These are phyloP conservation scores for Murina feae DNA, from an alignment of 2,113 vertebrate genomes.

Conservation along the genomic window DNA sequence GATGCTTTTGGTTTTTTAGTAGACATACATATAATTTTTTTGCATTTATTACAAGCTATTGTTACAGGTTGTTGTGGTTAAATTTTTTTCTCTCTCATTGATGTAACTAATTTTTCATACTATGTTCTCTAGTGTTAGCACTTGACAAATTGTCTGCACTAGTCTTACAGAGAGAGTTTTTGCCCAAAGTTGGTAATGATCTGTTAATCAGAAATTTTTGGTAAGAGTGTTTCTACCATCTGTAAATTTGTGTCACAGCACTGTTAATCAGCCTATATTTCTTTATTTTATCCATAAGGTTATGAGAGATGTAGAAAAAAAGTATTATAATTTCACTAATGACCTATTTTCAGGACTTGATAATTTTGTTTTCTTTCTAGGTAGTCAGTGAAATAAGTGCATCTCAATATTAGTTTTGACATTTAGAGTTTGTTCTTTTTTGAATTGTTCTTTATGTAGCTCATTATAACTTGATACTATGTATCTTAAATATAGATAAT, in stretches of 20 bases:
- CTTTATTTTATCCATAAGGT: neutral
- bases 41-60: neutral
- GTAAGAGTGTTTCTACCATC: neutral
- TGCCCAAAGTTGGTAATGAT: neutral
- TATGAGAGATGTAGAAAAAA: neutral
- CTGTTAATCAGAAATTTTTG: neutral
- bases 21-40: neutral
- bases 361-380: neutral
- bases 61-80: neutral
- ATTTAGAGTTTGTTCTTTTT: neutral
- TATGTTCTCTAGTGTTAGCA: neutral
- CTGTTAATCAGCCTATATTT: neutral
- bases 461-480: neutral
- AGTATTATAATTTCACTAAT: neutral
- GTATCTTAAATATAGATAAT: neutral
- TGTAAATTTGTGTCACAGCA: neutral
- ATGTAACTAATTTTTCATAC: neutral
- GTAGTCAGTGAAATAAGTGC: neutral
- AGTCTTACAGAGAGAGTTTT: neutral
- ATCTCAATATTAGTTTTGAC: neutral
- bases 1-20: neutral
- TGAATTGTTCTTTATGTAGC: neutral
- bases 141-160: neutral
- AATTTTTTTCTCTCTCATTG: neutral
- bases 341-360: neutral